Percentiles rank a stretch among this genome's conserved stretches.
Conservation (phyloP, 2,888 invertebrate species). For the Drosophila multiciliata region DNA sequence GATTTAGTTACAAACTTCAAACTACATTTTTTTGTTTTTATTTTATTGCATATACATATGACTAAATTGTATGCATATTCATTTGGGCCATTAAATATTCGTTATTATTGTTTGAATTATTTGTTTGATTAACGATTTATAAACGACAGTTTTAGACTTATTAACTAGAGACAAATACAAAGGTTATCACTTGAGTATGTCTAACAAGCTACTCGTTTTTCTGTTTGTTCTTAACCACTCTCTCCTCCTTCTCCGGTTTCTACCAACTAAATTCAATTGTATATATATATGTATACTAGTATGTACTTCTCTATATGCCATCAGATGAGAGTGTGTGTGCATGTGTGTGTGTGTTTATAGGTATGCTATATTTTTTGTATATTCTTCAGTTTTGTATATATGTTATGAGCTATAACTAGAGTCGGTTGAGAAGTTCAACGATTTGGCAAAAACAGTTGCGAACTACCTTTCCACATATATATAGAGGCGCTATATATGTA, state of each 20-base stretch:
- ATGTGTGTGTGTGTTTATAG: conserved; percentile 11
- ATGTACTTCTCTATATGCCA: conserved; percentile 5
- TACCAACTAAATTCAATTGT: conserved; percentile 65
- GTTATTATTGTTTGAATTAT: conserved; percentile 61
- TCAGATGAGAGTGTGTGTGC: conserved; percentile 28
- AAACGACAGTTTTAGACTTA: conserved; percentile 67
- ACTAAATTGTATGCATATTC: conserved; percentile 49
- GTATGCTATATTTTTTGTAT: conserved; percentile 34
- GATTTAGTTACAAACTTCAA: conserved; percentile 27
- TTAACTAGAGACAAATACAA: conserved; percentile 76
- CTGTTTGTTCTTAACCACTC: conserved; percentile 32
- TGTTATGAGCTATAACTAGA: conserved; percentile 68
- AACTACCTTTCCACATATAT: conserved; percentile 41
- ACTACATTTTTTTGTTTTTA: conserved; percentile 30
- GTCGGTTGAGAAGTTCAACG: conserved; percentile 71
- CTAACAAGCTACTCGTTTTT: conserved; percentile 72
- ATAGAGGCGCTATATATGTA: conserved; percentile 19
- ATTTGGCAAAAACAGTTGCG: conserved; percentile 77
- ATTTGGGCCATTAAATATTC: conserved; percentile 62
- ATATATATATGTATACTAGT: conserved; percentile 36
- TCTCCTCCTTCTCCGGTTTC: conserved; percentile 27
- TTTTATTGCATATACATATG: conserved; percentile 30
- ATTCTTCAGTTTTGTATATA: conserved; percentile 13
- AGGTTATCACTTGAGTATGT: conserved; percentile 80
- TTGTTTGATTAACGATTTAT: conserved; percentile 73